phyloP scores from a whole-genome alignment of 2,888 invertebrate genomes.

The Rhorus exstirpatorius region DNA sequence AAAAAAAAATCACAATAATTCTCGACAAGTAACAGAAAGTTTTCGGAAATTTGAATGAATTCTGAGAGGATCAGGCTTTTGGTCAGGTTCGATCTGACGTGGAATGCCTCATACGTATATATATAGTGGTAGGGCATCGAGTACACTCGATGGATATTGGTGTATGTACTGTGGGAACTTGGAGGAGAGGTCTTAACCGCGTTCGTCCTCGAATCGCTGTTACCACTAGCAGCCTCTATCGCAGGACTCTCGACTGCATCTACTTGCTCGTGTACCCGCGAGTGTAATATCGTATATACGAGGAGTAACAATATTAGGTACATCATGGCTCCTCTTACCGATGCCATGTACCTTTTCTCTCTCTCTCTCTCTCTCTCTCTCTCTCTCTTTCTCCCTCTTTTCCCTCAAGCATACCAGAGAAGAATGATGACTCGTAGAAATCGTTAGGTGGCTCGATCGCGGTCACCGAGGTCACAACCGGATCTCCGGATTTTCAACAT shows the following conservation, averaged over 20 bases:
- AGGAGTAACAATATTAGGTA: conserved; percentile 12
- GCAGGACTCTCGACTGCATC: too few relatives aligned
- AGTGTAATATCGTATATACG: neutral
- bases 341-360: neutral
- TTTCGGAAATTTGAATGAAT: too few relatives aligned
- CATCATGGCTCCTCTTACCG: conserved; percentile 15
- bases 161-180: conserved; percentile 47
- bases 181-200: conserved; percentile 24
- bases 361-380: too few relatives aligned
- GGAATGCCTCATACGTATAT: too few relatives aligned
- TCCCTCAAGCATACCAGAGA: neutral
- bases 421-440: conserved; percentile 59
- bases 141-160: conserved; percentile 43
- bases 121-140: neutral
- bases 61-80: too few relatives aligned
- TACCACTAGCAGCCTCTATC: neutral
- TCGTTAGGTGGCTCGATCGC: conserved; percentile 50
- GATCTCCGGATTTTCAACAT: too few relatives aligned
- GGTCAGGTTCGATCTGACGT: too few relatives aligned
- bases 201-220: conserved; percentile 43
- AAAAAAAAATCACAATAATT: too few relatives aligned
- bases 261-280: neutral
- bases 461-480: conserved; percentile 9
- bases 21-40: too few relatives aligned
- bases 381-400: too few relatives aligned